phyloP scores from a whole-genome alignment of 2,888 invertebrate species.

The Lasioglossum lativentre region DNA sequence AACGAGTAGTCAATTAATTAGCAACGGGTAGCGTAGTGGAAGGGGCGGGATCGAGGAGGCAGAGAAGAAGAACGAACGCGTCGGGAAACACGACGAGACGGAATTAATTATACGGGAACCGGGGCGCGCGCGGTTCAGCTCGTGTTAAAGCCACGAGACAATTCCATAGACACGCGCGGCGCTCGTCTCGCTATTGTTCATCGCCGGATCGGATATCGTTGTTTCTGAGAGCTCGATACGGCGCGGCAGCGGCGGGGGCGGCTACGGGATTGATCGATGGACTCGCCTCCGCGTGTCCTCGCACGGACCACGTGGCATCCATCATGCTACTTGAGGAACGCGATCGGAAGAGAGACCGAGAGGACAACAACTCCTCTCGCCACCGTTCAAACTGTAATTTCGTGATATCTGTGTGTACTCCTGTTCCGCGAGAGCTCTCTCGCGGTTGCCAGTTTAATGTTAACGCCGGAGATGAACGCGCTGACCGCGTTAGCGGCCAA shows the following conservation, averaged over 20 bases:
- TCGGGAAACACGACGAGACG: constrained; percentile 39
- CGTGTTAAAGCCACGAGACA: constrained; percentile 46
- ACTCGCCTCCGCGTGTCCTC: not conserved
- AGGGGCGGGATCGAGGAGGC: constrained; percentile 11
- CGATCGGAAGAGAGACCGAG: not conserved
- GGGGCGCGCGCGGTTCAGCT: constrained; percentile 47
- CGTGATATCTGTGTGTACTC: no score
- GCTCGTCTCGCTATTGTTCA: constrained; percentile 43
- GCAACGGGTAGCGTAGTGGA: constrained; percentile 28
- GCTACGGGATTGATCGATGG: constrained; percentile 3
- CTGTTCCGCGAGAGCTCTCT: not conserved
- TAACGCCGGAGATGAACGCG: not conserved
- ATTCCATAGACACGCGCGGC: constrained; percentile 35
- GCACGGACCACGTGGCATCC: not conserved
- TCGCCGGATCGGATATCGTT: constrained; percentile 38
- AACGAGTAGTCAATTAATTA: constrained; percentile 57
- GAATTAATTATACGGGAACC: constrained; percentile 59
- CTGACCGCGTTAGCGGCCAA: not conserved
- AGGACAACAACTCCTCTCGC: not conserved
- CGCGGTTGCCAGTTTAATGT: not conserved
- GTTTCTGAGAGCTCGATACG: constrained; percentile 18
- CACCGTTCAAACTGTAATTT: not conserved
- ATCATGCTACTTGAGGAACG: not conserved
- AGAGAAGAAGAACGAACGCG: constrained; percentile 39
- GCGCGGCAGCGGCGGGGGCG: not conserved